Evolutionary conservation across 64 coral and sea anemone species (phyloP).

Genomic region (Stylophora pistillata): DNA sequence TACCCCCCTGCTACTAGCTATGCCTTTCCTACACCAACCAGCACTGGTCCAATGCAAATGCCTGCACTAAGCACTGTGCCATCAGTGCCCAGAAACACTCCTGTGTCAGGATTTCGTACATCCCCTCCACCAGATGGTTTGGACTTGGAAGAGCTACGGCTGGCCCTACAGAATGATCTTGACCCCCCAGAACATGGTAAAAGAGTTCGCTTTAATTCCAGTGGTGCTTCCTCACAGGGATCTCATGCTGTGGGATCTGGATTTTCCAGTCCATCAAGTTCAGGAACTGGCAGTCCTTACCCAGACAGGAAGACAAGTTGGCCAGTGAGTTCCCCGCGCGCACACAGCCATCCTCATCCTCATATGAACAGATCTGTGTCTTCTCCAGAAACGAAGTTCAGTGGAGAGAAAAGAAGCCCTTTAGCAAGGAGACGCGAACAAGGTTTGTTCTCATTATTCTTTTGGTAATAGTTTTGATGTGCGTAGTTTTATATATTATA

Average conservation of each 20-base stretch:
- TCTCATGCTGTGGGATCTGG: neutral
- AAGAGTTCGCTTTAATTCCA: constrained; percentile 14
- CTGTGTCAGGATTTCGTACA: constrained; percentile 15
- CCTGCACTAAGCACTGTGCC: neutral
- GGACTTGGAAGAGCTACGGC: constrained; percentile 16
- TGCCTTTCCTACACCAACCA: neutral
- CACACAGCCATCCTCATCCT: neutral
- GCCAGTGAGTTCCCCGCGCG: neutral
- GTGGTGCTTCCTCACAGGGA: constrained; percentile 25
- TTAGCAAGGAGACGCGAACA: neutral
- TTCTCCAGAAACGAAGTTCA: constrained; percentile 19
- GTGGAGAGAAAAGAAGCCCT: constrained; percentile 4
- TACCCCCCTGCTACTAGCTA: constrained; percentile 25
- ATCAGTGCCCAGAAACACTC: constrained; percentile 26
- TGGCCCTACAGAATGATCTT: constrained; percentile 37
- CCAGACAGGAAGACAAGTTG: constrained; percentile 34
- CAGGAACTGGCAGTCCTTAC: constrained; percentile 9
- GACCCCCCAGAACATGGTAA: neutral
- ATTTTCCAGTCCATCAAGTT: constrained; percentile 29
- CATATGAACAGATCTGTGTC: constrained; percentile 43
- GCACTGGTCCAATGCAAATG: constrained; percentile 25
- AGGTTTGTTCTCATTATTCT: neutral
- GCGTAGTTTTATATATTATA: neutral
- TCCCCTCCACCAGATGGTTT: neutral
- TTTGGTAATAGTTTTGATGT: neutral